These are phyloP conservation scores for Pantherophis vulpinus DNA, from an alignment of 2,797 vertebrate genomes.

Conservation along the genomic window DNA sequence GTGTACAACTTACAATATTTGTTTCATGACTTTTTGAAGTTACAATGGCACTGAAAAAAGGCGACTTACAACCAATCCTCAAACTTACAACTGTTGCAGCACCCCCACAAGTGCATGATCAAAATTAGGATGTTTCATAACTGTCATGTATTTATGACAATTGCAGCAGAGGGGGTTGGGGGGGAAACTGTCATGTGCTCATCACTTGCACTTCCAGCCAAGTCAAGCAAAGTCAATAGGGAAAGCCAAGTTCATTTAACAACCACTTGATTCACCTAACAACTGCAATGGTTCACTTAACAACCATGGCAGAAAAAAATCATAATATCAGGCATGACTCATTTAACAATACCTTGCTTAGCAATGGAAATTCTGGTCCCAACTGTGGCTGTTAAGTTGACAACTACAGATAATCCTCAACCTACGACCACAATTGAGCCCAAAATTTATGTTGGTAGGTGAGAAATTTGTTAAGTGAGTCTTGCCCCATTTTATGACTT, in stretches of 20 bases:
- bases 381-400: neutral
- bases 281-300: neutral
- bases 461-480: too few relatives aligned
- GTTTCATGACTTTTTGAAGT: too few relatives aligned
- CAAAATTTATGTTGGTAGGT: too few relatives aligned
- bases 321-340: neutral
- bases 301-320: neutral
- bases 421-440: too few relatives aligned
- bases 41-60: neutral
- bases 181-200: neutral
- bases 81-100: neutral
- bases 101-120: neutral
- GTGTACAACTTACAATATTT: neutral
- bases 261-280: neutral
- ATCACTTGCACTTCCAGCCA: neutral
- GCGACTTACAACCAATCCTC: neutral
- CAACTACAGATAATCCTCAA: too few relatives aligned
- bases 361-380: neutral
- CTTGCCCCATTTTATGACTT: too few relatives aligned
- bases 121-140: neutral
- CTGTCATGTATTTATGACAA: neutral
- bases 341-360: neutral
- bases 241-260: neutral
- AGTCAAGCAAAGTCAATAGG: neutral
- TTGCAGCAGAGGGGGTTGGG: neutral